A percentile compares a stretch with the other conserved stretches of the same genome.
These are phyloP conservation scores for Xerus inauris DNA, from an alignment of 2,113 vertebrate species.

Conservation along the genomic window DNA sequence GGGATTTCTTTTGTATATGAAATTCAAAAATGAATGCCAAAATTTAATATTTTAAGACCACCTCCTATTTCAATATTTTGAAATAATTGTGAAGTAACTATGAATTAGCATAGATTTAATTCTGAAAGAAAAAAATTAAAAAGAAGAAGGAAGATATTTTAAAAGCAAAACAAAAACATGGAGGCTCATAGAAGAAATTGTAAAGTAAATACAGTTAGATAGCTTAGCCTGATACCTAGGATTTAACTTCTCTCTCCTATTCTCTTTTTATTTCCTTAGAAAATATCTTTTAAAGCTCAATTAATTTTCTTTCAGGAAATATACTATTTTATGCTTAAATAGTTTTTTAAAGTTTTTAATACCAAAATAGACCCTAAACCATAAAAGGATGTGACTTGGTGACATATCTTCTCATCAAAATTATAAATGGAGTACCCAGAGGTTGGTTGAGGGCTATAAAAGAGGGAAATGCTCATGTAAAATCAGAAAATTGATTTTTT, in stretches of 20 bases:
- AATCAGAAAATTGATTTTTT: slow-evolving; percentile 35
- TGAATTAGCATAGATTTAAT: not conserved
- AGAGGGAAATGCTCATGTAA: not conserved
- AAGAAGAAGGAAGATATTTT: not conserved
- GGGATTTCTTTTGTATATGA: not conserved
- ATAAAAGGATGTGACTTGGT: not conserved
- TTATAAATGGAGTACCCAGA: not conserved
- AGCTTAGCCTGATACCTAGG: not conserved
- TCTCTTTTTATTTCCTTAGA: not conserved
- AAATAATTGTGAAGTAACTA: not conserved
- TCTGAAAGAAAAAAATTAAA: slow-evolving; percentile 13
- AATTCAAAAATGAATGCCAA: not conserved
- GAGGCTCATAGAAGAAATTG: not conserved
- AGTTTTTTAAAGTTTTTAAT: slow-evolving; percentile 29
- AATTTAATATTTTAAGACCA: slow-evolving; percentile 7
- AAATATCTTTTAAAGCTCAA: not conserved
- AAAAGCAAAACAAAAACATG: not conserved
- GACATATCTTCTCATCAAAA: slow-evolving; percentile 23
- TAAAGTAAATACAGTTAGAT: not conserved
- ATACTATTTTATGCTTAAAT: not conserved
- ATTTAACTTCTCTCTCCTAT: not conserved
- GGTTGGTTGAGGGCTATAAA: not conserved
- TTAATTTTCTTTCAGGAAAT: slow-evolving; percentile 59
- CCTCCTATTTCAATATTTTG: not conserved
- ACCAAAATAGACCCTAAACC: not conserved